Evolutionary conservation across 2,113 vertebrate genomes (phyloP).

Genomic region (Mixornis gularis): DNA sequence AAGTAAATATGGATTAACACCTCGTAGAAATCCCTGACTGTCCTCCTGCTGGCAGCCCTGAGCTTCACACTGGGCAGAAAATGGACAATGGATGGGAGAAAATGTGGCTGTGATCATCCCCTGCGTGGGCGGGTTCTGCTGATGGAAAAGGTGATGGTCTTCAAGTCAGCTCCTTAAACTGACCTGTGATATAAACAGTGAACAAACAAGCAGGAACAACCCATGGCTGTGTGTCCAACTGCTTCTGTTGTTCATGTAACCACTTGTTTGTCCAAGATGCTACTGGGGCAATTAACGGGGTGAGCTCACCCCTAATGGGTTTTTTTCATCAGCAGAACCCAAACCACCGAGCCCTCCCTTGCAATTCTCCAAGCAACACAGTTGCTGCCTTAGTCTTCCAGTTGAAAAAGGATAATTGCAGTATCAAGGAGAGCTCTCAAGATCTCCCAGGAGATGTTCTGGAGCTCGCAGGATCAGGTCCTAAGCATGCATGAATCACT

Average conservation of each 20-base stretch:
- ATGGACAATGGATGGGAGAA: accelerated
- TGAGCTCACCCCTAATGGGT: background rate
- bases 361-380: background rate
- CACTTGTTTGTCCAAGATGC: conserved; percentile 7
- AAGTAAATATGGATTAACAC: background rate
- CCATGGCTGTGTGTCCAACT: background rate
- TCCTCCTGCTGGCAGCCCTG: background rate
- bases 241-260: background rate
- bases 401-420: conserved; percentile 8
- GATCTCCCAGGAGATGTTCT: conserved; percentile 52
- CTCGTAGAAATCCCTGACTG: background rate
- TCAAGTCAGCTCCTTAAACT: background rate
- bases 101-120: background rate
- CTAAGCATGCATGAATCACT: conserved; percentile 6
- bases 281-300: background rate
- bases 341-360: background rate
- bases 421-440: background rate
- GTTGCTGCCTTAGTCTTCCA: background rate
- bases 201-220: background rate
- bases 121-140: background rate
- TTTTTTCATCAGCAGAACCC: conserved; percentile 31
- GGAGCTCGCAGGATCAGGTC: background rate
- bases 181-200: background rate
- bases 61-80: background rate
- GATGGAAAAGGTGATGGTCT: background rate